Base-by-base conservation (phyloP, 2,797 vertebrate genomes). In the Takifugu ocellatus region DNA sequence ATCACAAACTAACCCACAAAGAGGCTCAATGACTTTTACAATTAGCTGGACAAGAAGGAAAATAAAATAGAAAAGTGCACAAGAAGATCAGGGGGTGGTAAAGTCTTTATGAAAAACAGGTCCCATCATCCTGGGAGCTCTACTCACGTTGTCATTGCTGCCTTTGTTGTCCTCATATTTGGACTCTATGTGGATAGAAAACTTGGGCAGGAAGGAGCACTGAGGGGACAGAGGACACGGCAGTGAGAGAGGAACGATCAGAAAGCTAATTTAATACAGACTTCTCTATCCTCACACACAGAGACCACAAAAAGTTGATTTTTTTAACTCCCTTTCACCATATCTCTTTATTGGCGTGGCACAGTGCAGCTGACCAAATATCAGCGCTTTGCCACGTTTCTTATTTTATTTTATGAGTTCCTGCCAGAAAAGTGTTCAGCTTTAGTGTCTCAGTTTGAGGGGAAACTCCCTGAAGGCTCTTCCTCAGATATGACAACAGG, bases 131-230 rank as follows among this genome's bases (percentile, higher is more conserved):
- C 36, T 12, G 36, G 36, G 10, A 39, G 46, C 60, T 71, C 56
- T 50, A 94, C 95, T 95, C 83, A 97, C 95, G 10, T 92, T 91
- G 81, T 96, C 89, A 5, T 96, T 97, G 85, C 87, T 91, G 68
- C 95, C 95, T 83, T 95, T 89, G 80, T 87, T 87, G 79, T 87
- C 77, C 67, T 84, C 87, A 6, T 95, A 92, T 81, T 97, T 97
- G 62, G 94, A 95, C 89, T 96, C 94, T 93, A 97, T 96, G 49
- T 97, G 94, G 82, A 97, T 97, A 91, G 94, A 97, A 87, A 97
- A 97, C 84, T 97, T 97, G 54, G 95, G 95, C 84, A 97, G 90
- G 86, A 97, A 97, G 25, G 96, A 98, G 68, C 96, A 98, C 96
- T 98, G 83, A 88, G 79, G 29, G 51, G 49, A 81, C 79, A 61